Percentiles rank a stretch among this genome's conserved stretches.
Conservation (phyloP, 1,140 invertebrate species). For the Rhopalosiphum maidis region DNA sequence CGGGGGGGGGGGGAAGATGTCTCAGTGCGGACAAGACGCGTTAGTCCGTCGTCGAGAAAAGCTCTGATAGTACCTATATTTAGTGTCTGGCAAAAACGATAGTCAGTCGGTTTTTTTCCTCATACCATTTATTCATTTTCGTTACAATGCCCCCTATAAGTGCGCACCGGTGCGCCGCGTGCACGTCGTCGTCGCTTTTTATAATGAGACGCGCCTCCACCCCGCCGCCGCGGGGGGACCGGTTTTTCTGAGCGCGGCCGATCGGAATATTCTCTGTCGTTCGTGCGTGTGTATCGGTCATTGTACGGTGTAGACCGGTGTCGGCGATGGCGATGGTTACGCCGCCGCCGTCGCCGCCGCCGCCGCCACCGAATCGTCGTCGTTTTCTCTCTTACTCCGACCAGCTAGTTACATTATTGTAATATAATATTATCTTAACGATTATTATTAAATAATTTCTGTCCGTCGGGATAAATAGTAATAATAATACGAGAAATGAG, state of each 20-base stretch:
- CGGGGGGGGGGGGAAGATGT: neutral
- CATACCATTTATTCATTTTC: neutral
- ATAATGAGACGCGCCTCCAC: constrained; percentile 21
- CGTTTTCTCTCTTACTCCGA: neutral
- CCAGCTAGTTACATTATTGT: neutral
- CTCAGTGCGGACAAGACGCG: neutral
- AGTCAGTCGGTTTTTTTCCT: neutral
- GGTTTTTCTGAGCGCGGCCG: constrained; percentile 33
- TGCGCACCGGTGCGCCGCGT: neutral
- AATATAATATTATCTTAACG: neutral
- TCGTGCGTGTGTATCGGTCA: neutral
- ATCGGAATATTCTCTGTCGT: constrained; percentile 5
- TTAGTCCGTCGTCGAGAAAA: neutral
- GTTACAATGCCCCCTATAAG: neutral
- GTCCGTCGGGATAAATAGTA: neutral
- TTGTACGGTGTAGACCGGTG: neutral
- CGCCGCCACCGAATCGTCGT: neutral
- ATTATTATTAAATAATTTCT: neutral
- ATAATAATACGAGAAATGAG: neutral
- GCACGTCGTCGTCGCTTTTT: constrained; percentile 37
- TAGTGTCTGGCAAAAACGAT: neutral
- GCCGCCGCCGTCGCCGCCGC: neutral
- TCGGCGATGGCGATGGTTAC: neutral
- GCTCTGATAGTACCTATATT: too few species aligned
- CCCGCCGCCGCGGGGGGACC: neutral